phyloP scores from a whole-genome alignment of 2,797 vertebrate genomes.

The Cyprinodon diabolis region DNA sequence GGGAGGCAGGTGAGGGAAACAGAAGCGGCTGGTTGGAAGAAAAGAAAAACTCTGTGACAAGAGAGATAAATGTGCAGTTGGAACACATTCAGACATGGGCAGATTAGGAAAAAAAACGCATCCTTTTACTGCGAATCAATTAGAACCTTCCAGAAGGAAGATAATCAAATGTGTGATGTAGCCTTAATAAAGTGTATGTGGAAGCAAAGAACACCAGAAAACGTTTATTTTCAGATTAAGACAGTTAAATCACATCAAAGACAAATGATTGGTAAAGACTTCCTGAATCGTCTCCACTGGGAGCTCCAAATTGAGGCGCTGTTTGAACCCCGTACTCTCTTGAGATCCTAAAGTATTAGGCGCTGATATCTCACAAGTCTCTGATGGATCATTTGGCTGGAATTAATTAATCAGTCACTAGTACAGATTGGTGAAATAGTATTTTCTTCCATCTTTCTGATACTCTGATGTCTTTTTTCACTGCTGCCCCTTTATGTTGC shows the following conservation, averaged over 20 bases:
- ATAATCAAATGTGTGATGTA: slow-evolving; percentile 7
- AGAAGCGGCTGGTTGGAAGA: slow-evolving; percentile 6
- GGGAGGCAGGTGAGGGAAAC: slow-evolving; percentile 3
- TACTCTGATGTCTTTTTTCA: slow-evolving; percentile 60
- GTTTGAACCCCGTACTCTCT: slow-evolving; percentile 74
- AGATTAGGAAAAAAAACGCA: slow-evolving; percentile 14
- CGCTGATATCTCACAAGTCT: slow-evolving; percentile 72
- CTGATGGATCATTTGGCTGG: slow-evolving; percentile 70
- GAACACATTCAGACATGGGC: slow-evolving; percentile 23
- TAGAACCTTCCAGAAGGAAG: slow-evolving; percentile 15
- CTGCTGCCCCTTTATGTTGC: slow-evolving; percentile 47
- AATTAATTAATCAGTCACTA: slow-evolving; percentile 78
- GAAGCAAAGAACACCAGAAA: slow-evolving; percentile 31
- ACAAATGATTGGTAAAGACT: slow-evolving; percentile 50
- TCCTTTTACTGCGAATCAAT: slow-evolving; percentile 26
- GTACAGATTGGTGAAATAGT: slow-evolving; percentile 75
- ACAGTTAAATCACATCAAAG: slow-evolving; percentile 77
- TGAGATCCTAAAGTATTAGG: slow-evolving; percentile 77
- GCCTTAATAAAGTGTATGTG: slow-evolving; percentile 24
- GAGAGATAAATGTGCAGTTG: slow-evolving; percentile 35
- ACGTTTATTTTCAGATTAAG: slow-evolving; percentile 64
- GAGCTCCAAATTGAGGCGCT: slow-evolving; percentile 71
- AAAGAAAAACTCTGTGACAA: slow-evolving; percentile 20
- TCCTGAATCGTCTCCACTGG: slow-evolving; percentile 67
- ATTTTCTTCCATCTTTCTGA: slow-evolving; percentile 61